These are phyloP conservation scores for Corythaeola cristata DNA, from an alignment of 2,113 vertebrate species.

Conservation along the genomic window DNA sequence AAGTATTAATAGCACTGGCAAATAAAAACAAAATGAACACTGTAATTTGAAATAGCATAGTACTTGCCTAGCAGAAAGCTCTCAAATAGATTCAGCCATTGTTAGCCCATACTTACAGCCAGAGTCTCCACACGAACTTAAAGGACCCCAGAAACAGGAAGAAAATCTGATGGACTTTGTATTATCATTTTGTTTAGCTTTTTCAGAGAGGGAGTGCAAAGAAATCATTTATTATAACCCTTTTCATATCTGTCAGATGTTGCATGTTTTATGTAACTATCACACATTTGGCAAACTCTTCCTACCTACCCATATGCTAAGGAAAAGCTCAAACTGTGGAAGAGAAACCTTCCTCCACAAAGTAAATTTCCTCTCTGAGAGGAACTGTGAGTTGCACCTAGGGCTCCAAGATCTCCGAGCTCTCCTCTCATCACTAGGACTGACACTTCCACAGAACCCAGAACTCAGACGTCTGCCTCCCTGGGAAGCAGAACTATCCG, in stretches of 20 bases:
- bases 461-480: not conserved
- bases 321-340: slow-evolving; percentile 30
- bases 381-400: not conserved
- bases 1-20: not conserved
- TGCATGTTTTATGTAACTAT: slow-evolving; percentile 55
- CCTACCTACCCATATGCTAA: slow-evolving; percentile 62
- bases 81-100: not conserved
- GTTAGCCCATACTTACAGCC: not conserved
- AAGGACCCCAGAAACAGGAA: not conserved
- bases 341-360: slow-evolving; percentile 26
- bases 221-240: slow-evolving; percentile 17
- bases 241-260: slow-evolving; percentile 26
- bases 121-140: not conserved
- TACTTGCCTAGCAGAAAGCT: not conserved
- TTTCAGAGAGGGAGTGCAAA: not conserved
- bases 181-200: not conserved
- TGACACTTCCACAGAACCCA: not conserved
- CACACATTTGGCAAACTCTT: slow-evolving; percentile 58
- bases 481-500: not conserved
- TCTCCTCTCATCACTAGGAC: fast-evolving
- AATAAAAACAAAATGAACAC: not conserved
- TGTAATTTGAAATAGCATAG: not conserved
- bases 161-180: not conserved
- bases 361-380: not conserved
- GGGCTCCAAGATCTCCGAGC: not conserved